Evolutionary conservation across 35 echinoderm and acorn worm species (phyloP), one percentile per base, ranked within the genome.

Genomic region (Ptychodera flava): DNA sequence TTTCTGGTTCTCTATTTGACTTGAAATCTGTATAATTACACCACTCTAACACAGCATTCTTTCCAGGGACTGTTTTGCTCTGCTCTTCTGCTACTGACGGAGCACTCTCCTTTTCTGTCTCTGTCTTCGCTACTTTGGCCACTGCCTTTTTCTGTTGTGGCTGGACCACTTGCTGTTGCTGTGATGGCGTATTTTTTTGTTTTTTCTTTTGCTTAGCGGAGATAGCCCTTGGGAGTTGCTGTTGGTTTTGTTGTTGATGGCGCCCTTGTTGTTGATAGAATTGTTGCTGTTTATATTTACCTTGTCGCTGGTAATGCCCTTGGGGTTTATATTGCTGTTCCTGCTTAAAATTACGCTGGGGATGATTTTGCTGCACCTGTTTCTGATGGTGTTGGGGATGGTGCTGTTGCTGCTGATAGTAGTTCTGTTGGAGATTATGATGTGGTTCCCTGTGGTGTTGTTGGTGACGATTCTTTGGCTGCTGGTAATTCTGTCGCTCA

Each of bases 11-110:
- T 14, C 35, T 38, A 31, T 86, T 45, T 16, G 83, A 64, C 22
- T 64, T 28, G 81, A 85, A 81, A 77, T 84, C 87, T 86, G 88
- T 52, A 81, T 80, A 86, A 1, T 84, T 82, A 83, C 36, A 85
- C 77, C 78, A 90, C 35, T 93, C 92, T n/a, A 78, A 52, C 29
- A 92, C 83, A 64, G 91, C 88, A 79, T 90, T 90, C 16, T 84
- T 81, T 33, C 88, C 88, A 36, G 85, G 53, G 28, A 90, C 82
- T 34, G 79, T 22, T 64, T 22, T 64, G 45, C 22, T 64, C 22
- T n/a, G n/a, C n/a, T n/a, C n/a, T n/a, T n/a, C n/a, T n/a, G n/a
- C n/a, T n/a, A n/a, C n/a, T n/a, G n/a, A n/a, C n/a, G n/a, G n/a
- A n/a, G n/a, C n/a, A n/a, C n/a, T n/a, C n/a, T n/a, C n/a, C n/a